Base-by-base conservation (phyloP, 2,797 vertebrate species). In the Brotogeris chrysoptera region DNA sequence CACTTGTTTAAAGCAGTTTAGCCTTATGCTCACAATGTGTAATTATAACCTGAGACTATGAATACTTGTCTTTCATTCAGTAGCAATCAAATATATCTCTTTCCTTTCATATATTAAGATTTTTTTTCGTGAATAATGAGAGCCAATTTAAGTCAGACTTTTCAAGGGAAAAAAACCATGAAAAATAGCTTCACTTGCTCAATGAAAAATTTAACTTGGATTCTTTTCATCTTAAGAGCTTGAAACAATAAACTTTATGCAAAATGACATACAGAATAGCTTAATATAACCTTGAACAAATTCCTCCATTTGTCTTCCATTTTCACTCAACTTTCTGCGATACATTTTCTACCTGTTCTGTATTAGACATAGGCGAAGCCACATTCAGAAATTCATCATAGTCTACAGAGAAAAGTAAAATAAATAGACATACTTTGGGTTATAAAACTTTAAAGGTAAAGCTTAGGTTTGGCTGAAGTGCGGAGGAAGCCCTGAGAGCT, bases 1-100 rank as follows among this genome's bases (percentile, higher is more conserved):
- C 87, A n/a, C 47, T 82, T 91, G 11, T 55, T 89, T 84, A 73
- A 86, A 94, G 43, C 39, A 86, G 61, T 77, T 81, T 90, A 77
- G 5, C 38, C 13, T 85, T 80, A 38, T 52, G 23, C 11, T 90
- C 24, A 41, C 27, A 41, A 41, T 4, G 2, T 57, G 59, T 30
- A 65, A 73, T 71, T 86, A 53, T 23, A 78, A 86, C 52, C 25
- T 83, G n/a, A 93, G 39, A 70, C 6, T 6, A 65, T 64, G 53
- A 60, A 39, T 53, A 34, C 9, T 64, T 94, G 21, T 60, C 36
- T 23, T 88, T 90, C 36, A 38, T 81, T 36, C 20, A 68, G 43
- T 1, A 88, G 27, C 57, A 70, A 28, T 74, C 20, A 68, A 74
- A 78, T 16, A 7, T 21, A 47, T 60, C 25, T 65, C 47, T 70